Evolutionary conservation across 2,113 vertebrate species (phyloP), one percentile per base, ranked within the genome.

Genomic region (Mustela lutreola): DNA sequence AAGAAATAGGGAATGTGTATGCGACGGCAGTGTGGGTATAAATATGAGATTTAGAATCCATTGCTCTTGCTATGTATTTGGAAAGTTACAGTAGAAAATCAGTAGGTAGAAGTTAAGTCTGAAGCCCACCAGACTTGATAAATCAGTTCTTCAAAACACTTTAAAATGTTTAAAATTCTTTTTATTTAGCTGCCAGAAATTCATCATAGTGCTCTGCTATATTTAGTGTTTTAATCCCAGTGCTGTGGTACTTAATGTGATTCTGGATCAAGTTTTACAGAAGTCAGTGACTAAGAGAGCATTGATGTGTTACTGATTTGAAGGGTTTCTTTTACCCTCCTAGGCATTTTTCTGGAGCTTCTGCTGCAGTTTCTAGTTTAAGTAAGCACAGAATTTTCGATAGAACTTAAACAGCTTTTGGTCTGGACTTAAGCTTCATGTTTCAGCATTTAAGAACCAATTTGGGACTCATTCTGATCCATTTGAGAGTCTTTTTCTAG

Each of bases 51-150:
- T 91, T 39, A 84, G 70, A 67, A 75, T 80, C 56, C 0, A 1
- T 63, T n/a, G 45, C 53, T 95, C 62, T 94, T 94, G 28, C 28
- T 90, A 1, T 62, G 1, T 79, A n/a, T 79, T 94, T 79, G 75
- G n/a, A 42, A 95, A 96, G 78, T 90, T 53, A 86, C 48, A 58
- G 63, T 63, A 62, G 67, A 91, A 84, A 81, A 75, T 50, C 22
- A 70, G 4, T 53, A 18, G 39, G 2, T 50, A 8, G 78, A n/a
- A 67, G 60, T 76, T 56, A 79, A 85, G 65, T 31, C 63, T 22
- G 4, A 12, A 45, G 21, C 62, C 58, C 67, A 31, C 24, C 56
- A 56, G 39, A 31, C 56, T 89, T 86, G n/a, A 83, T 71, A 63
- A 36, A 79, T 89, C 36, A 62, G 10, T 80, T 96, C 71, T 93